These are phyloP conservation scores for Cryptoblepharus egeriae DNA, from an alignment of 2,797 vertebrate genomes.

Conservation along the genomic window DNA sequence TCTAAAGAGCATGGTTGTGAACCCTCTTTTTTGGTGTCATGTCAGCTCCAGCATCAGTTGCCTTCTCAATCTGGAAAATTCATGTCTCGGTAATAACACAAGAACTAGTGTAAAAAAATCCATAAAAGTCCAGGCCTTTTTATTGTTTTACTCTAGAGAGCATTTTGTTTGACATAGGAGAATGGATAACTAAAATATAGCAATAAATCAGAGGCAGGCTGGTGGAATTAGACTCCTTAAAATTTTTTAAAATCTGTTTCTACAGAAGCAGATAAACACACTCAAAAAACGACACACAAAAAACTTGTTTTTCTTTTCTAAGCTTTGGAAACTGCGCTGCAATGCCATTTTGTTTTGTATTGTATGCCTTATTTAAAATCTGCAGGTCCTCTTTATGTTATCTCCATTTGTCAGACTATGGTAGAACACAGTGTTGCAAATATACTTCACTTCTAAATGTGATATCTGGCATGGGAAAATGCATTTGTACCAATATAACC, in stretches of 20 bases:
- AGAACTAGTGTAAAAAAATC: conserved; percentile 28
- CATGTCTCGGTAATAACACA: background rate
- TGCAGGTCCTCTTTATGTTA: conserved; percentile 11
- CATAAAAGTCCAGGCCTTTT: conserved; percentile 7
- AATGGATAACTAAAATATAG: conserved; percentile 26
- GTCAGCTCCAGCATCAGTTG: background rate
- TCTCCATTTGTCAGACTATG: conserved; percentile 11
- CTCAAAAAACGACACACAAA: conserved; percentile 10
- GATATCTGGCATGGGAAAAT: background rate
- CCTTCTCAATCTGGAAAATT: background rate
- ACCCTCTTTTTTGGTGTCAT: background rate
- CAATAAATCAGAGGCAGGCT: conserved; percentile 33
- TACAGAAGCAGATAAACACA: conserved; percentile 33
- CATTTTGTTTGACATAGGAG: conserved; percentile 21
- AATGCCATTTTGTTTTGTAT: conserved; percentile 4
- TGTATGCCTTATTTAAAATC: background rate
- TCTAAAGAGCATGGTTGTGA: background rate
- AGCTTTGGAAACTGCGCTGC: background rate
- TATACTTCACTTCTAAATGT: background rate
- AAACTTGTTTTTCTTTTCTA: conserved; percentile 6
- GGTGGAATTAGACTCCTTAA: conserved; percentile 18
- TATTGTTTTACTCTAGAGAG: background rate
- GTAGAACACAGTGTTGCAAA: conserved; percentile 10
- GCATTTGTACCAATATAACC: background rate
- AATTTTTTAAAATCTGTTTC: conserved; percentile 45